phyloP scores from a whole-genome alignment of 2,888 invertebrate species.

The Xanthia icteritia region DNA sequence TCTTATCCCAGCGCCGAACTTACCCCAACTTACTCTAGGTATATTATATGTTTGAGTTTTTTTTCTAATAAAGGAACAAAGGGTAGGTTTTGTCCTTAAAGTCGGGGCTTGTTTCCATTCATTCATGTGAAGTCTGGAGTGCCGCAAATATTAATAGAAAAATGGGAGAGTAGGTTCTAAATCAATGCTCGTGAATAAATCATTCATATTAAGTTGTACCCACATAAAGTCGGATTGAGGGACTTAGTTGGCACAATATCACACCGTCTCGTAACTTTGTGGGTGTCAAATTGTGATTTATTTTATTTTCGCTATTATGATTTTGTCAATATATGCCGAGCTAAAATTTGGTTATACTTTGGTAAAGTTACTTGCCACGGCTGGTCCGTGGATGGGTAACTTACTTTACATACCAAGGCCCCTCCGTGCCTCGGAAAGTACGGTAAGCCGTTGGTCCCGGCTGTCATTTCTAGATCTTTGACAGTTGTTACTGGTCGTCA shows the following conservation, averaged over 20 bases:
- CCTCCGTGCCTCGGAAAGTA: too few relatives aligned
- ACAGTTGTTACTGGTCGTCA: too few relatives aligned
- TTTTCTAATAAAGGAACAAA: slow-evolving; percentile 21
- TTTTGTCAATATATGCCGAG: background rate
- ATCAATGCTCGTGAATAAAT: background rate
- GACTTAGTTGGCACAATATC: slow-evolving; percentile 9
- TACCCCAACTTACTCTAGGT: background rate
- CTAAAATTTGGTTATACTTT: background rate
- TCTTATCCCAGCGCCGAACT: background rate
- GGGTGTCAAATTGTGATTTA: background rate
- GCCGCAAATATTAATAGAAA: background rate
- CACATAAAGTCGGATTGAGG: background rate
- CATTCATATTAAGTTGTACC: background rate
- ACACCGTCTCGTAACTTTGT: slow-evolving; percentile 30
- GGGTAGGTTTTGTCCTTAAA: background rate
- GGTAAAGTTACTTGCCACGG: background rate
- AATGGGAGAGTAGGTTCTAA: slow-evolving; percentile 1
- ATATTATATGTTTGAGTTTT: slow-evolving; percentile 6
- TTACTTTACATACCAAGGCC: too few relatives aligned
- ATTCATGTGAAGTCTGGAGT: slow-evolving; percentile 1
- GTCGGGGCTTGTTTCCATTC: slow-evolving; percentile 17
- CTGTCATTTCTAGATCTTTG: too few relatives aligned
- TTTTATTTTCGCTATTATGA: background rate
- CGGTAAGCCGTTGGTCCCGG: too few relatives aligned
- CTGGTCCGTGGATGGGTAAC: too few relatives aligned